These are phyloP conservation scores for Lepidocolaptes lacrymiger DNA, from an alignment of 2,797 vertebrate species.

Conservation along the genomic window DNA sequence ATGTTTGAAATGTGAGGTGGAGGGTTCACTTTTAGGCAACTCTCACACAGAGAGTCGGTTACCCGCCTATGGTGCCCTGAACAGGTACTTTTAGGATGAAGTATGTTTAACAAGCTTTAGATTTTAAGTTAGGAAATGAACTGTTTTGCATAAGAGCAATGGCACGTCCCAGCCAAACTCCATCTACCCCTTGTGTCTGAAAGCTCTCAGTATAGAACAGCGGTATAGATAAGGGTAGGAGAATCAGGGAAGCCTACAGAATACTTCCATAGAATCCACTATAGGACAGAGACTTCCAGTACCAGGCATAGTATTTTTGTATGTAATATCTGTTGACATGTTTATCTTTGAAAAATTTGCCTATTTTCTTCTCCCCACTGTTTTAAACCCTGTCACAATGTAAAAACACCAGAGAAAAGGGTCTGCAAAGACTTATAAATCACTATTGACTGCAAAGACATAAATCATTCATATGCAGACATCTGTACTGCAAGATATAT, in stretches of 20 bases:
- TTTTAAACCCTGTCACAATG: not conserved
- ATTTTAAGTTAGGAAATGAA: not conserved
- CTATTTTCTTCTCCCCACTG: not conserved
- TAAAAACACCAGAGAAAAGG: not conserved
- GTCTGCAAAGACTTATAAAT: not conserved
- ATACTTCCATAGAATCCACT: not conserved
- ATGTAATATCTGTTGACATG: not conserved
- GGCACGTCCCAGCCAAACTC: not conserved
- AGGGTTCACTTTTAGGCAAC: not conserved
- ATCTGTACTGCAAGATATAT: not conserved
- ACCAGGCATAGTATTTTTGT: not conserved
- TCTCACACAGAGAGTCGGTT: not conserved
- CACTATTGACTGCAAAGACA: not conserved
- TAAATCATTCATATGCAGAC: not conserved
- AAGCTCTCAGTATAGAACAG: not conserved
- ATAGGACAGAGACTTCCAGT: not conserved
- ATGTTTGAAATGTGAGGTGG: not conserved
- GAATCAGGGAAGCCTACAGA: not conserved
- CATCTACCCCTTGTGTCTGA: not conserved
- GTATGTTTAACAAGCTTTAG: not conserved
- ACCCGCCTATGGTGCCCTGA: not conserved
- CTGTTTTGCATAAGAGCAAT: not conserved
- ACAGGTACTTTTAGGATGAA: not conserved
- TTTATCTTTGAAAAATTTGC: not conserved
- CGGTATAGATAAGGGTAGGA: not conserved